A percentile compares a stretch with the other conserved stretches of the same genome.
Conservation (phyloP, 2,113 vertebrate genomes). For the Rhinichthys klamathensis region DNA sequence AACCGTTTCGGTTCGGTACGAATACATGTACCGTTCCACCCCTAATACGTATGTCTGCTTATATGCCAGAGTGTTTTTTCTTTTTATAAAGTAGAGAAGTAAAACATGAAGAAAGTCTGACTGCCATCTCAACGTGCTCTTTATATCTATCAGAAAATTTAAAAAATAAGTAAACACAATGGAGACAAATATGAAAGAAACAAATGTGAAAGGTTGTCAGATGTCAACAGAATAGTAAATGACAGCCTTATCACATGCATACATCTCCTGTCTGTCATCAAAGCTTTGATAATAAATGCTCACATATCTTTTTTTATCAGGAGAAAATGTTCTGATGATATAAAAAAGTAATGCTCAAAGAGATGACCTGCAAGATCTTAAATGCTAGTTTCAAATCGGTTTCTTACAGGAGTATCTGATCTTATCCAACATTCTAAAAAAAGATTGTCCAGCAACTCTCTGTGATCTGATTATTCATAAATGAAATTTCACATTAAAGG, state of each 20-base stretch:
- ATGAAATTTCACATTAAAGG: background rate
- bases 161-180: background rate
- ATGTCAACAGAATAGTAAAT: conserved; percentile 5
- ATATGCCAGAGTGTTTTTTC: background rate
- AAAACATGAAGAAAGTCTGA: background rate
- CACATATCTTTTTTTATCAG: background rate
- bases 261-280: background rate
- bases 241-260: conserved; percentile 12
- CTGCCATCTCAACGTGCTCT: background rate
- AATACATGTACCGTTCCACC: too few species aligned
- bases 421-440: background rate
- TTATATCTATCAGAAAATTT: background rate
- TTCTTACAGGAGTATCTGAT: background rate
- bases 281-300: background rate
- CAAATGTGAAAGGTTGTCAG: conserved; percentile 2
- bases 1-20: too few species aligned
- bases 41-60: conserved; percentile 22
- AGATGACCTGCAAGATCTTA: conserved; percentile 9
- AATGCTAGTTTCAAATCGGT: background rate
- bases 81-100: background rate
- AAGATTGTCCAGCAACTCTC: background rate
- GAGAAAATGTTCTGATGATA: background rate
- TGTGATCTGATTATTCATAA: background rate
- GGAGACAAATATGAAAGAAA: background rate
- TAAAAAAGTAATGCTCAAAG: background rate